Base-by-base conservation (phyloP, 1,140 invertebrate species). In the Agrypnia vestita region DNA sequence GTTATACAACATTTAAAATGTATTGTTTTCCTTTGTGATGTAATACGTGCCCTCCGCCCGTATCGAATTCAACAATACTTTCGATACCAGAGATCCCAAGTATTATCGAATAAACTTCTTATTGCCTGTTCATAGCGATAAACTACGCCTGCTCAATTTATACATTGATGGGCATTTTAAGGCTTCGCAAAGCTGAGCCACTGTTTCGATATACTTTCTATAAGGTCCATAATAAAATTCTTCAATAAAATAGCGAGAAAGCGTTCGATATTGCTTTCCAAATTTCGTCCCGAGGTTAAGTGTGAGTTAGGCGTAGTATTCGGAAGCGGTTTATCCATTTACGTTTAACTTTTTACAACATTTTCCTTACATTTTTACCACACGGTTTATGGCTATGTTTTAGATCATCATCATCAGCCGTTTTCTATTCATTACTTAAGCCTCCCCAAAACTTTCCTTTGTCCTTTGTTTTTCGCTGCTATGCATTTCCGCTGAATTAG, bases 71-170 rank as follows among this genome's bases (percentile, higher is more conserved):
- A 9, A 51, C 51, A 73, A 25, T 25, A 53, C 46, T 71, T 21
- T 43, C 67, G n/a, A 49, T 47, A 43, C 17, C 47, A 73, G 49
- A 73, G 69, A 73, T 53, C 15, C 8, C 11, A 53, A 35, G 21
- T 51, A 72, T 72, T 21, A 72, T 73, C 47, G 51, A 73, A 73
- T 73, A 73, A 73, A 19, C 69, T 51, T 35, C 69, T 53, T 73
- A 73, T 55, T 73, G 69, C 69, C 69, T 53, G 69, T 55, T 73
- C 13, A 51, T 55, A 55, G 51, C 51, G 47, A 55, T 73, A 25
- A 73, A 73, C 69, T 53, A 73, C 69, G 47, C 69, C 69, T 73
- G 21, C 47, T 73, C 69, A 73, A 53, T 73, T 73, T 55, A 73
- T 73, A 21, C n/a, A 53, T 55, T 73, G 47, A 73, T 73, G 51